Percentiles rank a stretch among this genome's conserved stretches.
These are phyloP conservation scores for Dipodomys stephensi DNA, from an alignment of 2,113 vertebrate genomes.

Conservation along the genomic window DNA sequence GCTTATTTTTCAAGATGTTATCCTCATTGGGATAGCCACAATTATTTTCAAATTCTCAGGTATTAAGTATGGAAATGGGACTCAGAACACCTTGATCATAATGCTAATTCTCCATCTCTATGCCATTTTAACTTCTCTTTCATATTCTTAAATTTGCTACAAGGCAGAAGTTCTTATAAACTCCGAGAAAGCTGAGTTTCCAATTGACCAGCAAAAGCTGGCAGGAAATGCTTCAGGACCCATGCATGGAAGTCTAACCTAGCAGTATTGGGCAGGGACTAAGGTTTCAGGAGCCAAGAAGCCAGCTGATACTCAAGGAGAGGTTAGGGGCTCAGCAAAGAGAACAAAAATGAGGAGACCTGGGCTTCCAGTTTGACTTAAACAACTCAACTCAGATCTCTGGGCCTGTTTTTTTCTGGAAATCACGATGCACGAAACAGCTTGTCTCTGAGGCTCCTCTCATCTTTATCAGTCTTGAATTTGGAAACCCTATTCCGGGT, in stretches of 20 bases:
- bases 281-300: background rate
- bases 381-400: background rate
- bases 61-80: background rate
- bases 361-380: background rate
- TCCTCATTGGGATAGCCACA: background rate
- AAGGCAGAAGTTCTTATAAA: background rate
- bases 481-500: constrained; percentile 4
- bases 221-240: background rate
- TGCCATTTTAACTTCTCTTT: background rate
- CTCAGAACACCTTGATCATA: background rate
- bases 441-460: background rate
- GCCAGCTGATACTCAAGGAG: rapidly evolving
- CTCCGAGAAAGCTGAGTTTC: background rate
- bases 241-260: no score
- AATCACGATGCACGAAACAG: background rate
- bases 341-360: background rate
- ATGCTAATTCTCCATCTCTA: constrained; percentile 24
- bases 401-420: background rate
- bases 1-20: constrained; percentile 19
- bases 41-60: constrained; percentile 5
- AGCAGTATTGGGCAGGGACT: background rate
- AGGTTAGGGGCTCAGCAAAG: background rate
- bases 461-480: background rate
- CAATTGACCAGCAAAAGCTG: background rate
- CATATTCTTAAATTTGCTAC: background rate